These are phyloP conservation scores for Pyrrhosoma nymphula DNA, from an alignment of 2,888 invertebrate species.

Conservation along the genomic window DNA sequence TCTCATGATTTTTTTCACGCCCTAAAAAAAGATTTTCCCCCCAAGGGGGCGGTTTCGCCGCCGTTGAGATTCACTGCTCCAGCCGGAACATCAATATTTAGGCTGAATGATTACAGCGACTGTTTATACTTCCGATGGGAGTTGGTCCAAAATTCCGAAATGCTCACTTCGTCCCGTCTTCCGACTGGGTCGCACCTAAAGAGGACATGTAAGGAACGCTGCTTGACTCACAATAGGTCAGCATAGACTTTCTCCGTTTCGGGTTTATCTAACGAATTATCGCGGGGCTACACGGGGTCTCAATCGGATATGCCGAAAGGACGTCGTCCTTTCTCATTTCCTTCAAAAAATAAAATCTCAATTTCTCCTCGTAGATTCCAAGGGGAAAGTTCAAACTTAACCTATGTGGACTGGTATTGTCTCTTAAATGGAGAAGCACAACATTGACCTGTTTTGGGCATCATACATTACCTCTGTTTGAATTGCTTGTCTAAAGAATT, in stretches of 20 bases:
- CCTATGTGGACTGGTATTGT: neutral
- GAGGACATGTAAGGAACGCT: neutral
- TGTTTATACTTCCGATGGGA: too few species aligned
- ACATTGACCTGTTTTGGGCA: neutral
- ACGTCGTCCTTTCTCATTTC: neutral
- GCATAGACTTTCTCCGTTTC: neutral
- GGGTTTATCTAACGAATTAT: neutral
- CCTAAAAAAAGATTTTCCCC: too few species aligned
- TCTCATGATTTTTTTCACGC: too few species aligned
- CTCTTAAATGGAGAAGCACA: neutral
- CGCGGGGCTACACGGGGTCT: neutral
- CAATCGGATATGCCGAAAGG: neutral
- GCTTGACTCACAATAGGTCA: neutral
- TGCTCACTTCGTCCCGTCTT: neutral
- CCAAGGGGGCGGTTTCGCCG: too few species aligned
- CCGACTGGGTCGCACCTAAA: neutral
- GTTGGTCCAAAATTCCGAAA: too few species aligned
- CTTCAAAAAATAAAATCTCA: neutral
- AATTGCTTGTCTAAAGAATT: neutral
- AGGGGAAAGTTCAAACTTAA: neutral
- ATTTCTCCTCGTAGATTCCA: neutral
- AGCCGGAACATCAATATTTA: too few species aligned
- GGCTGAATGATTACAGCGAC: too few species aligned
- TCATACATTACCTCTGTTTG: neutral
- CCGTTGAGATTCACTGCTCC: too few species aligned